These are phyloP conservation scores for Ips nitidus DNA, from an alignment of 1,140 invertebrate species.

Conservation along the genomic window DNA sequence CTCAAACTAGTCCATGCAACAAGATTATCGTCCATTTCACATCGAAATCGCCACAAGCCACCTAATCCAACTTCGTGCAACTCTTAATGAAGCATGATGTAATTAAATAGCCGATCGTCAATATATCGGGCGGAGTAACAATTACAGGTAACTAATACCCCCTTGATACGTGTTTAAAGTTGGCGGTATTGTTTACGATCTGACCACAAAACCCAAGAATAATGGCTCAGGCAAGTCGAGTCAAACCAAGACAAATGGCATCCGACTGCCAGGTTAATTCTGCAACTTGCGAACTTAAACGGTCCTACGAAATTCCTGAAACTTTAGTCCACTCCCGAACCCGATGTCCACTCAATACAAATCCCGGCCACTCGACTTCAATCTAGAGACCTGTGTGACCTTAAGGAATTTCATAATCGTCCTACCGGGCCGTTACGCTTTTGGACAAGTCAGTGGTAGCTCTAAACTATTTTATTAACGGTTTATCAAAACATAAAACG, in stretches of 20 bases:
- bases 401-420: conserved; percentile 44
- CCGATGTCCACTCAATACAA: conserved; percentile 45
- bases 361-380: conserved; percentile 38
- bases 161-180: conserved; percentile 52
- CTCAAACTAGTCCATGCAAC: not conserved
- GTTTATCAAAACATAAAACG: too few relatives aligned
- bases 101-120: conserved; percentile 48
- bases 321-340: conserved; percentile 36
- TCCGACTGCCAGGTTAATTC: conserved; percentile 51
- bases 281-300: conserved; percentile 49
- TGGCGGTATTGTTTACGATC: conserved; percentile 52
- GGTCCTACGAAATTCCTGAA: conserved; percentile 47
- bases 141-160: conserved; percentile 52
- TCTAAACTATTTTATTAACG: not conserved
- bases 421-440: not conserved
- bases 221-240: conserved; percentile 45
- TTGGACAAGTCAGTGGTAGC: conserved; percentile 18
- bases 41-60: conserved; percentile 39
- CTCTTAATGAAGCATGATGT: conserved; percentile 48
- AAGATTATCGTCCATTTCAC: conserved; percentile 5
- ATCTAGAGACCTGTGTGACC: conserved; percentile 39
- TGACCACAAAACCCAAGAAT: conserved; percentile 48
- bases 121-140: conserved; percentile 47
- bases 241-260: conserved; percentile 53
- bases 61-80: conserved; percentile 44